Percentiles rank a stretch among this genome's conserved stretches.
Evolutionary conservation across 2,113 vertebrate genomes (phyloP).

Genomic region (Embiotoca jacksoni): DNA sequence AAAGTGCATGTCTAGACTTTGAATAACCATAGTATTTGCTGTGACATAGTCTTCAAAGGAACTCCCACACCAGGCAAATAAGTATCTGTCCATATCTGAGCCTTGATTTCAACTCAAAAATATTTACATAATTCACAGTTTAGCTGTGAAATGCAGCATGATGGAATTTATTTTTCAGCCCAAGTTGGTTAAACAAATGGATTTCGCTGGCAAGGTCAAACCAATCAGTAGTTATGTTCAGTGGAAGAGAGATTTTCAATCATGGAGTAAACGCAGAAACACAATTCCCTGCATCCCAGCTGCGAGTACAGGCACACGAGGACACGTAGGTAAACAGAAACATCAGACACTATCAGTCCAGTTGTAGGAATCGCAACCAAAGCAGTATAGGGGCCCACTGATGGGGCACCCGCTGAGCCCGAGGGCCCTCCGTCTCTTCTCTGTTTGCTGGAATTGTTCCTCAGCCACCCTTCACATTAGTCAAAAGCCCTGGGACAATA

Average conservation of each 20-base stretch:
- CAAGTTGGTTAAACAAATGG: conserved; percentile 20
- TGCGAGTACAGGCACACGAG: conserved; percentile 33
- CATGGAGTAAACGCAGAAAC: conserved; percentile 46
- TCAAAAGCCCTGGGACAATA: conserved; percentile 71
- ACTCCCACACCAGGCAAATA: conserved; percentile 22
- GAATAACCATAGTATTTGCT: conserved; percentile 21
- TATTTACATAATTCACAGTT: conserved; percentile 14
- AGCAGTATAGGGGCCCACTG: conserved; percentile 30
- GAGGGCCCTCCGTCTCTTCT: conserved; percentile 53
- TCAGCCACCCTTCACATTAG: conserved; percentile 67
- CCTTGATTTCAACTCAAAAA: conserved; percentile 6
- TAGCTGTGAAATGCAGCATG: conserved; percentile 2
- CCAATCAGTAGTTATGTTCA: conserved; percentile 55
- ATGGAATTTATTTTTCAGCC: neutral
- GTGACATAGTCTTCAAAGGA: conserved; percentile 24
- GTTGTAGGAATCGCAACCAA: conserved; percentile 45
- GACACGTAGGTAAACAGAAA: conserved; percentile 51
- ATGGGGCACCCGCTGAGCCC: conserved; percentile 55
- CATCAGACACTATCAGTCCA: conserved; percentile 50
- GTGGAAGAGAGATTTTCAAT: conserved; percentile 59
- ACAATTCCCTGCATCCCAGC: conserved; percentile 45
- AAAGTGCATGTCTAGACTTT: conserved; percentile 42
- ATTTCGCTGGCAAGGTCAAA: conserved; percentile 51
- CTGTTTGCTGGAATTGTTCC: conserved; percentile 79
- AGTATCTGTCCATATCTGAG: conserved; percentile 4